These are phyloP conservation scores for Ambastaia sidthimunki DNA, from an alignment of 2,797 vertebrate species.

Conservation along the genomic window DNA sequence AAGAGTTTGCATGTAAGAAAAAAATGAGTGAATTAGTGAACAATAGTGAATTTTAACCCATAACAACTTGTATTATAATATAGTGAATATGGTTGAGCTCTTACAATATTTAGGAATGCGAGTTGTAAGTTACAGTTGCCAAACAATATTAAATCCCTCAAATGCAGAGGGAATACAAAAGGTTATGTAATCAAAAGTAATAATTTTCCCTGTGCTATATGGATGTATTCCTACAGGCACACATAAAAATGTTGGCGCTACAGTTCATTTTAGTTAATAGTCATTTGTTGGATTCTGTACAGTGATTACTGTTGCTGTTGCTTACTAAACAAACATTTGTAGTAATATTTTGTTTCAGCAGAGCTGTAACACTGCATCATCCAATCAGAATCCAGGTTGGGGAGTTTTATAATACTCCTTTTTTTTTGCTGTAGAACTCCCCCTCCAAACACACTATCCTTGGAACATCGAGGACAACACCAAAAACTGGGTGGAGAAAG, in stretches of 20 bases:
- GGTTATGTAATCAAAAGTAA: no score
- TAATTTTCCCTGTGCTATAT: no score
- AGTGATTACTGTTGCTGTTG: neutral
- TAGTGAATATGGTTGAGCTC: no score
- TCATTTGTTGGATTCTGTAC: neutral
- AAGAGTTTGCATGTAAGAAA: slow-evolving; percentile 67
- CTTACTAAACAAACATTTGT: neutral
- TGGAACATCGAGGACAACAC: slow-evolving; percentile 87
- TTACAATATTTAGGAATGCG: neutral
- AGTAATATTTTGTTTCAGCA: no score
- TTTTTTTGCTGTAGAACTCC: slow-evolving; percentile 74
- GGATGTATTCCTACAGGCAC: neutral
- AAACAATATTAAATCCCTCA: no score
- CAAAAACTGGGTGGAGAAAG: slow-evolving; percentile 83
- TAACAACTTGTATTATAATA: no score
- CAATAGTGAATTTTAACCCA: neutral
- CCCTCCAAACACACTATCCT: slow-evolving; percentile 68
- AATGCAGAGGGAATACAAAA: no score
- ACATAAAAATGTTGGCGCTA: no score
- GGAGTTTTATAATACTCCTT: slow-evolving; percentile 44
- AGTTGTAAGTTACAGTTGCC: neutral
- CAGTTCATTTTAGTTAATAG: no score
- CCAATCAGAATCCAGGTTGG: neutral
- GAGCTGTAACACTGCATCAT: neutral
- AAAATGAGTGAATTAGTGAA: neutral